Conservation (phyloP, 2,888 invertebrate species). For the Allophyes oxyacanthae region DNA sequence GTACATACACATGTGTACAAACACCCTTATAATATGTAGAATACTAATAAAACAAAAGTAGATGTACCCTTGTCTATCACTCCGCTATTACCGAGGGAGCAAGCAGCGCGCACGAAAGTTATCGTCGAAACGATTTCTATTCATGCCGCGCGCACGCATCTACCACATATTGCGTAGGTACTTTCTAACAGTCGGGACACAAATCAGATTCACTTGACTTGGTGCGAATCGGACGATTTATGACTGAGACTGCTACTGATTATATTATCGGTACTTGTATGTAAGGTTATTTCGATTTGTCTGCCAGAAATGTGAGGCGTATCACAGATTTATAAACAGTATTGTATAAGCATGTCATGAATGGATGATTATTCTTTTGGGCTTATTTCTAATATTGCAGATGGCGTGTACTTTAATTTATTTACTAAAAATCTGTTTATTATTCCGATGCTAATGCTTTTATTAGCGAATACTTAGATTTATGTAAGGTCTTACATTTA, state of each 20-base stretch:
- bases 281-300: slow-evolving; percentile 33
- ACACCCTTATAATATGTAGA: slow-evolving; percentile 64
- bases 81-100: slow-evolving; percentile 62
- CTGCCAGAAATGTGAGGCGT: slow-evolving; percentile 21
- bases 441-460: too few relatives aligned
- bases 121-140: slow-evolving; percentile 84
- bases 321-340: slow-evolving; percentile 26
- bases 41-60: slow-evolving; percentile 71
- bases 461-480: too few relatives aligned
- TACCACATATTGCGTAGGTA: slow-evolving; percentile 54
- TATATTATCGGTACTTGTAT: slow-evolving; percentile 45
- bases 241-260: slow-evolving; percentile 41
- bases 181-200: slow-evolving; percentile 57
- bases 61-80: slow-evolving; percentile 68
- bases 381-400: too few relatives aligned
- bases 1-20: slow-evolving; percentile 24
- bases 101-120: slow-evolving; percentile 63
- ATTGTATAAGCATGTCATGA: too few relatives aligned
- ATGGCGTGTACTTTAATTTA: too few relatives aligned
- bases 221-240: slow-evolving; percentile 53
- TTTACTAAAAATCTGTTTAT: too few relatives aligned
- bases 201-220: slow-evolving; percentile 57
- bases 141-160: slow-evolving; percentile 72
- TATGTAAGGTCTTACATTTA: too few relatives aligned
- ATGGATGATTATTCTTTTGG: too few relatives aligned